Base-by-base conservation (phyloP, 2,888 invertebrate genomes). In the Dryobota labecula region DNA sequence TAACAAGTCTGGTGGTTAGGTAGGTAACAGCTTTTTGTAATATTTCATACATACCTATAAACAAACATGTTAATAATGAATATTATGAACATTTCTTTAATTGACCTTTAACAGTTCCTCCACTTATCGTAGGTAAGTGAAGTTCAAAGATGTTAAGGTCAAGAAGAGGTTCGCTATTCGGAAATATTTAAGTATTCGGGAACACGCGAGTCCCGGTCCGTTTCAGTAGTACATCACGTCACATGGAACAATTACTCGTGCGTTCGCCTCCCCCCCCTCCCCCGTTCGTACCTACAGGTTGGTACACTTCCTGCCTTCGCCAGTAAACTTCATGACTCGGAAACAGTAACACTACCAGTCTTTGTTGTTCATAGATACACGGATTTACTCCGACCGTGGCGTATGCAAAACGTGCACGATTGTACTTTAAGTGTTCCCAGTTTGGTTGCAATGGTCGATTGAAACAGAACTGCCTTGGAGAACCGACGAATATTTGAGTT, bases 321-420 rank as follows among this genome's bases (percentile, higher is more conserved):
- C 41, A 66, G 85, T 76, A 85, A 87, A 84, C 74, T 89, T 87
- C 87, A 87, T 88, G 87, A 78, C 73, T 83, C 82, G 88, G 87
- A 89, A 90, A 86, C 85, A 69, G 85, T 84, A 85, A 80, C 79
- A 79, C 73, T 74, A 64, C 57, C 13, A 73, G 56, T 75, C 72
- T 79, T 76, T 79, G 83, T 78, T 73, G 58, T 58, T 69, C 60
- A 57, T 56, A 70, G 67, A 82, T 68, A 76, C 64, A 76, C 67
- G 67, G 73, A 83, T 81, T 81, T 78, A 70, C 76, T 85, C 79
- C 76, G 75, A 79, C 63, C 57, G 53, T 73, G 57, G 57, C 27
- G 47, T 65, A 80, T 70, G 70, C 67, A 73, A 79, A 79, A 72
- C 54, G 61, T 61, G 41, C 54, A 75, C 51, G 68, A 63, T 73